Percentiles rank a stretch among this genome's conserved stretches.
Evolutionary conservation across 2,888 invertebrate species (phyloP).

Genomic region (Sinelater perroti): DNA sequence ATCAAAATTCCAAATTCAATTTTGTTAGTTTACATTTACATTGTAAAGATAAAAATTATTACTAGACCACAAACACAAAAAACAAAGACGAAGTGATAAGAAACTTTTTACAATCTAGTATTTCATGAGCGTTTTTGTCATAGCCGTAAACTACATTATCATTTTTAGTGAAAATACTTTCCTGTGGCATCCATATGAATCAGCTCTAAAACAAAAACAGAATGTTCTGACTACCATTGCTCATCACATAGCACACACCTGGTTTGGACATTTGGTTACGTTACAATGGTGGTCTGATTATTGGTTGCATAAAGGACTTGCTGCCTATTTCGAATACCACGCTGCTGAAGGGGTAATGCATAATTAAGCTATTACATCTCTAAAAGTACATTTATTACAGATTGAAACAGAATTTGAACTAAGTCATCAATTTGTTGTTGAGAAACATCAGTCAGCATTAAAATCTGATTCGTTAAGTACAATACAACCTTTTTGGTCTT

Average conservation of each 20-base stretch:
- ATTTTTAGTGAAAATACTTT: slow-evolving; percentile 68
- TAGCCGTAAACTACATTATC: slow-evolving; percentile 18
- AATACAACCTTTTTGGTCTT: slow-evolving; percentile 68
- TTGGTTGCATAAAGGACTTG: slow-evolving; percentile 81
- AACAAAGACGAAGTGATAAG: no score
- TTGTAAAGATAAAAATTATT: no score
- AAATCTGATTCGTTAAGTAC: slow-evolving; percentile 66
- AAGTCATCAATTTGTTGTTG: slow-evolving; percentile 73
- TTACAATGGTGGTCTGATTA: slow-evolving; percentile 79
- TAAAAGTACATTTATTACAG: slow-evolving; percentile 61
- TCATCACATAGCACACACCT: slow-evolving; percentile 84
- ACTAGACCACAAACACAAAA: no score
- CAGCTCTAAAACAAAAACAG: slow-evolving; percentile 68
- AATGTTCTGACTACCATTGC: slow-evolving; percentile 72
- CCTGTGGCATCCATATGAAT: slow-evolving; percentile 60
- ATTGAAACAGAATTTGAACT: slow-evolving; percentile 70
- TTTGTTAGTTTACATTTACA: no score
- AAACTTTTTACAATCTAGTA: no score
- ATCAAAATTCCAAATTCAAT: no score
- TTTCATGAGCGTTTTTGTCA: no score
- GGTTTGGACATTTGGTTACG: slow-evolving; percentile 82
- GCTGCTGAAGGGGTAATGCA: slow-evolving; percentile 65
- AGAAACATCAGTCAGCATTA: slow-evolving; percentile 73
- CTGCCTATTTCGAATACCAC: slow-evolving; percentile 77
- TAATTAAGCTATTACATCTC: no score